Evolutionary conservation across 1,140 invertebrate species (phyloP).

Genomic region (Marisa cornuarietis): DNA sequence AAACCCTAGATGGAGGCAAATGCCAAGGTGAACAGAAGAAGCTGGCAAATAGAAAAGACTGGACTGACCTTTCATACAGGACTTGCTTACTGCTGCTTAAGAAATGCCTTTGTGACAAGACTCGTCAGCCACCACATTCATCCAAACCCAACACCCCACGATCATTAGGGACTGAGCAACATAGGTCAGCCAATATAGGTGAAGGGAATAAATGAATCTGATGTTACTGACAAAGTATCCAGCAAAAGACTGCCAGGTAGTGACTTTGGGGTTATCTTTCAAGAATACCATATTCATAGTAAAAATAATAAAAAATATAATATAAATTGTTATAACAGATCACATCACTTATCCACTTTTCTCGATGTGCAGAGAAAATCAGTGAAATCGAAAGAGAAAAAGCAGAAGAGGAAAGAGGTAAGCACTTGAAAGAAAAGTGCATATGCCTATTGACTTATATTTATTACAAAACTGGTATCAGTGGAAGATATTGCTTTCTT

Average conservation of each 20-base stretch:
- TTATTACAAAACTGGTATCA: not conserved
- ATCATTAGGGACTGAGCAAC: too few species aligned
- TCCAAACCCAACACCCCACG: too few species aligned
- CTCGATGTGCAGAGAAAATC: slow-evolving; percentile 51
- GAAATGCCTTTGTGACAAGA: too few species aligned
- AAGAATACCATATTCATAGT: not conserved
- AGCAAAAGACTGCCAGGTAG: not conserved
- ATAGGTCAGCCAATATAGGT: too few species aligned
- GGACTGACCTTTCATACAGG: too few species aligned
- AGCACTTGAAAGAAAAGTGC: not conserved
- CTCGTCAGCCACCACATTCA: too few species aligned
- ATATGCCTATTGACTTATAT: not conserved
- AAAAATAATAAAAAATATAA: not conserved
- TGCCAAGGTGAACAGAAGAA: not conserved
- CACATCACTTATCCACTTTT: not conserved
- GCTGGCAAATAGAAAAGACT: too few species aligned
- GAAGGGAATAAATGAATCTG: too few species aligned
- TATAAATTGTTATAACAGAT: not conserved
- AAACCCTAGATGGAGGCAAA: not conserved
- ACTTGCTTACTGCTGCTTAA: too few species aligned
- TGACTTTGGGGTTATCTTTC: too few species aligned
- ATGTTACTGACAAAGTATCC: not conserved
- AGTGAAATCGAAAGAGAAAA: slow-evolving; percentile 55
- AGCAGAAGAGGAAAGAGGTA: slow-evolving; percentile 55
- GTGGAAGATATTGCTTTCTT: not conserved